Evolutionary conservation across 2,113 vertebrate species (phyloP).

Genomic region (Noctilio leporinus): DNA sequence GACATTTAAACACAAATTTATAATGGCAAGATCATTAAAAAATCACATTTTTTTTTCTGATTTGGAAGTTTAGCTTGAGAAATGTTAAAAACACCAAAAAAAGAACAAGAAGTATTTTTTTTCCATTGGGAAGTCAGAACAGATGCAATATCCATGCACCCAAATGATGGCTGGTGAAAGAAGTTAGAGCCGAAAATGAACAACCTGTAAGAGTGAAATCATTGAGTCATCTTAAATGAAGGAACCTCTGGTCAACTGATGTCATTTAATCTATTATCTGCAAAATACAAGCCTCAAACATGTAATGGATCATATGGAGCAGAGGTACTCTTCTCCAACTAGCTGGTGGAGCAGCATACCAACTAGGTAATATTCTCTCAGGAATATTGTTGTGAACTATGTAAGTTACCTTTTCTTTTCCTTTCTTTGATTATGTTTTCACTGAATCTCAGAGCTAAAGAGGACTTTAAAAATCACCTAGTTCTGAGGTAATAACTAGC

Average conservation of each 20-base stretch:
- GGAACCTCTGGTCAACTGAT: no score
- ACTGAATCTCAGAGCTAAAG: neutral
- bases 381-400: neutral
- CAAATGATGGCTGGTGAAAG: neutral
- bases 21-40: conserved; percentile 19
- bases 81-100: neutral
- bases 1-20: conserved; percentile 1
- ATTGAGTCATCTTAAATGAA: neutral
- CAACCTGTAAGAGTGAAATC: neutral
- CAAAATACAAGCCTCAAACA: neutral
- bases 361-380: neutral
- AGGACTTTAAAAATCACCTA: conserved; percentile 7
- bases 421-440: neutral
- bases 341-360: neutral
- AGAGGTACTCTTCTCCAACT: neutral
- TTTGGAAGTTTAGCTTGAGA: neutral
- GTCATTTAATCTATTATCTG: neutral
- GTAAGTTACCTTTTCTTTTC: neutral
- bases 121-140: neutral
- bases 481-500: neutral
- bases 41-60: neutral
- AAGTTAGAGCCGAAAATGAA: neutral
- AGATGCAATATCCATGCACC: neutral
- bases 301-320: neutral
- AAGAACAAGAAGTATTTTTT: neutral